These are phyloP conservation scores for Drosophila neotestacea DNA, from an alignment of 2,888 invertebrate species.

Conservation along the genomic window DNA sequence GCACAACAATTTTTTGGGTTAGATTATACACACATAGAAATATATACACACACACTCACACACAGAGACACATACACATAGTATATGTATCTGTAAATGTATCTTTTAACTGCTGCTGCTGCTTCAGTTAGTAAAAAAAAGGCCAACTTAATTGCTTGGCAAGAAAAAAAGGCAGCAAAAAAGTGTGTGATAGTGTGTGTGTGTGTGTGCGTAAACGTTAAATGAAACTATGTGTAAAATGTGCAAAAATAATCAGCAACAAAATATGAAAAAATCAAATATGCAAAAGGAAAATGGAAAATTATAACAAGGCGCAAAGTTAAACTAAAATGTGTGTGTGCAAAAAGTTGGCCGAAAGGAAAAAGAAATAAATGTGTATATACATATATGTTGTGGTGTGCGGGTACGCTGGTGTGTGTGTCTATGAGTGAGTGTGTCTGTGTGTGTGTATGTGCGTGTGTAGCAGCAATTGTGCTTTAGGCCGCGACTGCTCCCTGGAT, in stretches of 20 bases:
- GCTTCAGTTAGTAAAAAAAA: constrained; percentile 46
- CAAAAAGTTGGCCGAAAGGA: constrained; percentile 28
- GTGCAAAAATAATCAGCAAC: constrained; percentile 15
- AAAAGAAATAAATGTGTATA: constrained; percentile 29
- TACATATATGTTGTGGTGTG: constrained; percentile 16
- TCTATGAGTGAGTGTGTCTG: constrained; percentile 26
- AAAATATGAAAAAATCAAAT: constrained; percentile 14
- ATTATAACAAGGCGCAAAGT: constrained; percentile 11
- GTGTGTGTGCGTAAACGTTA: not conserved
- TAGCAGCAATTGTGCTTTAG: constrained; percentile 66
- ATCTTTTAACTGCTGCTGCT: constrained; percentile 54
- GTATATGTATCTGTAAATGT: constrained; percentile 54
- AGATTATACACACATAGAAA: constrained; percentile 59
- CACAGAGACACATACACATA: constrained; percentile 29
- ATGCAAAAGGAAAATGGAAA: constrained; percentile 17
- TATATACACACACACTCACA: constrained; percentile 19
- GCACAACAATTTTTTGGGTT: constrained; percentile 82
- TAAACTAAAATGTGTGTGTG: constrained; percentile 11
- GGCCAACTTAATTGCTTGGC: constrained; percentile 54
- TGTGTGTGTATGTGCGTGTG: constrained; percentile 57
- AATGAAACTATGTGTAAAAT: constrained; percentile 28
- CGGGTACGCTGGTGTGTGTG: constrained; percentile 11
- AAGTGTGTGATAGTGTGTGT: constrained; percentile 18
- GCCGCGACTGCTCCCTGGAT: constrained; percentile 76
- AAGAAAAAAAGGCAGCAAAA: constrained; percentile 27